phyloP scores from a whole-genome alignment of 2,888 invertebrate species.

The Xylota sylvarum region DNA sequence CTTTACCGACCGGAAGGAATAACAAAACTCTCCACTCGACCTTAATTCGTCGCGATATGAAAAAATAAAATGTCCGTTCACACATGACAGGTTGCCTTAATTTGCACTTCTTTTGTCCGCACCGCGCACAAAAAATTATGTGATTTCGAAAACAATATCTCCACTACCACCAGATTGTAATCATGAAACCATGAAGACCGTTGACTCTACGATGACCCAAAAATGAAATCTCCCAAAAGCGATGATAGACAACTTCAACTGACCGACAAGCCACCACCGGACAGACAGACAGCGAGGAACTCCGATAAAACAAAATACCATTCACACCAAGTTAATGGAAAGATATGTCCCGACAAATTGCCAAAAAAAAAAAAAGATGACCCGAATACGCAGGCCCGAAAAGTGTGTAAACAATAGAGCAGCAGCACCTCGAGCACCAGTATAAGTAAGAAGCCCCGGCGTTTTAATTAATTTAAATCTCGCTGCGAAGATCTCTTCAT shows the following conservation, averaged over 20 bases:
- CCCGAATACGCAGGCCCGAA: slow-evolving; percentile 34
- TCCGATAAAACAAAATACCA: slow-evolving; percentile 34
- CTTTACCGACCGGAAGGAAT: slow-evolving; percentile 33
- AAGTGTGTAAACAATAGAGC: slow-evolving; percentile 39
- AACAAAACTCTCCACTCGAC: slow-evolving; percentile 18
- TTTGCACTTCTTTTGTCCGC: slow-evolving; percentile 52
- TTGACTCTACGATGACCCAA: slow-evolving; percentile 59
- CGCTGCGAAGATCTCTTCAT: slow-evolving; percentile 25
- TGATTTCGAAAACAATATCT: slow-evolving; percentile 27
- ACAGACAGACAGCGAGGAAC: not conserved
- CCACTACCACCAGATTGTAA: slow-evolving; percentile 22
- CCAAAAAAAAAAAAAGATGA: slow-evolving; percentile 52
- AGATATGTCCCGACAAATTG: slow-evolving; percentile 48
- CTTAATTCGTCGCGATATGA: slow-evolving; percentile 20
- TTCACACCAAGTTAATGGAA: slow-evolving; percentile 42
- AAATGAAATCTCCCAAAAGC: slow-evolving; percentile 32
- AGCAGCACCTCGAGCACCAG: slow-evolving; percentile 6
- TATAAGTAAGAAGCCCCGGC: slow-evolving; percentile 1
- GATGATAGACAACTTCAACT: slow-evolving; percentile 21
- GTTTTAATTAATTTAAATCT: slow-evolving; percentile 54
- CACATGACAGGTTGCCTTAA: slow-evolving; percentile 45
- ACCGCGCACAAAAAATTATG: not conserved
- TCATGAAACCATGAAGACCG: slow-evolving; percentile 55
- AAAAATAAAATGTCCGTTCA: slow-evolving; percentile 25
- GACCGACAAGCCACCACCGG: not conserved